phyloP scores from a whole-genome alignment of 2,888 invertebrate species.

The Oxyteleia sp. region DNA sequence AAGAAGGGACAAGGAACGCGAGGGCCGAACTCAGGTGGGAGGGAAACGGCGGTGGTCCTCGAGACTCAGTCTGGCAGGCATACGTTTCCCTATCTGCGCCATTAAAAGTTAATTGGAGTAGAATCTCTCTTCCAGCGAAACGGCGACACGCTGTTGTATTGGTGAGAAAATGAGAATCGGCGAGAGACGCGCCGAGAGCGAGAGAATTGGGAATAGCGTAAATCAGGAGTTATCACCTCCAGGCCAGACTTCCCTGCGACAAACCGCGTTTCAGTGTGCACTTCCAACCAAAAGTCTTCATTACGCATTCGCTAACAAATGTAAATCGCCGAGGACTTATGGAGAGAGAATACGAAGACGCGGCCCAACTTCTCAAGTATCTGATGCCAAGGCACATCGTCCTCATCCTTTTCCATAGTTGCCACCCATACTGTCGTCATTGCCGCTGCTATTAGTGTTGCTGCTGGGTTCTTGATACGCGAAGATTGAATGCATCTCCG shows the following conservation, averaged over 20 bases:
- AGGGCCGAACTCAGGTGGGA: conserved; percentile 36
- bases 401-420: conserved; percentile 43
- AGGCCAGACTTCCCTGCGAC: conserved; percentile 79
- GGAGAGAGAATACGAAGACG: conserved; percentile 48
- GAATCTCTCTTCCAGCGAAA: conserved; percentile 79
- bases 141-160: conserved; percentile 70
- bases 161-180: conserved; percentile 76
- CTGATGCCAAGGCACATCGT: conserved; percentile 36
- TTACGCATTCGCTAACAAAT: conserved; percentile 84
- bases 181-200: conserved; percentile 61
- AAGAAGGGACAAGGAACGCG: conserved; percentile 54
- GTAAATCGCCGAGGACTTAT: conserved; percentile 80
- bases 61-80: conserved; percentile 77
- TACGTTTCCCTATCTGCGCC: conserved; percentile 84
- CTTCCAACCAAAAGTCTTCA: conserved; percentile 81
- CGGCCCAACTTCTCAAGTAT: conserved; percentile 58
- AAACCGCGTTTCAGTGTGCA: conserved; percentile 75
- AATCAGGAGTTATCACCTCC: conserved; percentile 84
- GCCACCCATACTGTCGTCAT: conserved; percentile 33
- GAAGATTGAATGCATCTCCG: conserved; percentile 61
- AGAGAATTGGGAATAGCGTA: conserved; percentile 79
- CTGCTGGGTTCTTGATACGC: conserved; percentile 50
- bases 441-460: conserved; percentile 50
- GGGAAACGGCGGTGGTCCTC: conserved; percentile 66
- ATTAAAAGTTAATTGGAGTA: conserved; percentile 85